Conservation (phyloP, 2,888 invertebrate species). For the Chrysodeixis includens region DNA sequence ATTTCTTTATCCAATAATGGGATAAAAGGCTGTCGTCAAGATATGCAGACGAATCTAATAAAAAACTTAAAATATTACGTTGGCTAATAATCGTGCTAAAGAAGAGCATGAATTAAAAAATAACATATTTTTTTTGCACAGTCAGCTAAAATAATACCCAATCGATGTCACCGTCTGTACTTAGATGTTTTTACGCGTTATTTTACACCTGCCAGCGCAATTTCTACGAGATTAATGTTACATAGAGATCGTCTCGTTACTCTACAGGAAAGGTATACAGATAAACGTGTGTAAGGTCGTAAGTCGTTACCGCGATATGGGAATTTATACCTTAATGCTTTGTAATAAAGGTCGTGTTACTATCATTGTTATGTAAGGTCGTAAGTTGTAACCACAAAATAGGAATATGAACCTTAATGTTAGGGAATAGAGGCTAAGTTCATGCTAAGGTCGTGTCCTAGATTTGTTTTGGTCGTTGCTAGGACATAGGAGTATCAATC, state of each 20-base stretch:
- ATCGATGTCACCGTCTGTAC: neutral
- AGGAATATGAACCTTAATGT: conserved; percentile 29
- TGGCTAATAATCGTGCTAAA: too few relatives aligned
- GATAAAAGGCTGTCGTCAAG: too few relatives aligned
- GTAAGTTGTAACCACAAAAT: conserved; percentile 40
- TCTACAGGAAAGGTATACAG: conserved; percentile 24
- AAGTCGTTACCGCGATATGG: conserved; percentile 39
- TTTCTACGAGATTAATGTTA: conserved; percentile 57
- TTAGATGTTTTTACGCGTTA: conserved; percentile 56
- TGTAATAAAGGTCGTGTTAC: conserved; percentile 29
- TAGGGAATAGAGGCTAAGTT: conserved; percentile 23
- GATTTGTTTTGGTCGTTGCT: too few relatives aligned
- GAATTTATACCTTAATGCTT: conserved; percentile 33
- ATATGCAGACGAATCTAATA: too few relatives aligned
- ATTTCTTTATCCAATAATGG: too few relatives aligned
- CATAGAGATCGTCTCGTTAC: conserved; percentile 49
- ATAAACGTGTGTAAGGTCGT: conserved; percentile 36
- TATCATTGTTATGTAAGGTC: conserved; percentile 36
- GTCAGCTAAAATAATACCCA: neutral
- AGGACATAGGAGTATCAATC: too few relatives aligned
- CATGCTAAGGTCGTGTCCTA: too few relatives aligned
- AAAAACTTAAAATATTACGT: too few relatives aligned
- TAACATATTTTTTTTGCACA: too few relatives aligned
- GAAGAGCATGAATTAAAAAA: too few relatives aligned
- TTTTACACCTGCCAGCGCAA: conserved; percentile 56